Conservation (phyloP, 2,888 invertebrate species). For the Pecten maximus region DNA sequence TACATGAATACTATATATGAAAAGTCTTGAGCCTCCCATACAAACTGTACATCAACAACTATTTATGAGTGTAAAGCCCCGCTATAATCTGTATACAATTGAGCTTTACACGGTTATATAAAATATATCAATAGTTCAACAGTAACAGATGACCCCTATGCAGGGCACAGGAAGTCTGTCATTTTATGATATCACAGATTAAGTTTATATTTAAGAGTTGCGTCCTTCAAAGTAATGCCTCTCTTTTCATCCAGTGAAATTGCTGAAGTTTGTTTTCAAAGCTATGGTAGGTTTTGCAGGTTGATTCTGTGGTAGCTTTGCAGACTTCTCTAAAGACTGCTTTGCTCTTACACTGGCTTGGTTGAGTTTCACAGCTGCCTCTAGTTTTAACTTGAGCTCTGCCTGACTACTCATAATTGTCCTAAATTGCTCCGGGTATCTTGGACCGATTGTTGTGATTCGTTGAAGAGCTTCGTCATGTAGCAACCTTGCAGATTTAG, state of each 20-base stretch:
- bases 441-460: slow-evolving; percentile 95
- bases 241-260: slow-evolving; percentile 85
- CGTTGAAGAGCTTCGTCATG: slow-evolving; percentile 95
- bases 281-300: slow-evolving; percentile 67
- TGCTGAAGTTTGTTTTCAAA: slow-evolving; percentile 92
- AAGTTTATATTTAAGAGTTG: neutral
- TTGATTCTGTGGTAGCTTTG: slow-evolving; percentile 52
- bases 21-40: neutral
- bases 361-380: slow-evolving; percentile 91
- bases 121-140: slow-evolving; percentile 30
- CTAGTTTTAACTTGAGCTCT: slow-evolving; percentile 91
- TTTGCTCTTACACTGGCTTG: slow-evolving; percentile 84
- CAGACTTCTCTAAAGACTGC: slow-evolving; percentile 62
- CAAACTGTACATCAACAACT: slow-evolving; percentile 20
- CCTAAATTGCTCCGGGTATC: slow-evolving; percentile 96
- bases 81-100: neutral
- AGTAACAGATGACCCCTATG: neutral
- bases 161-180: neutral
- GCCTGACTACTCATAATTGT: slow-evolving; percentile 92
- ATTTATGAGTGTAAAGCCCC: neutral
- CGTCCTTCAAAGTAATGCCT: neutral
- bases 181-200: slow-evolving; percentile 7
- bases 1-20: neutral
- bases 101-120: slow-evolving; percentile 1
- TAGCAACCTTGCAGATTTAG: slow-evolving; percentile 81